Evolutionary conservation across 2,888 invertebrate species (phyloP).

Genomic region (Lochmaea capreae): DNA sequence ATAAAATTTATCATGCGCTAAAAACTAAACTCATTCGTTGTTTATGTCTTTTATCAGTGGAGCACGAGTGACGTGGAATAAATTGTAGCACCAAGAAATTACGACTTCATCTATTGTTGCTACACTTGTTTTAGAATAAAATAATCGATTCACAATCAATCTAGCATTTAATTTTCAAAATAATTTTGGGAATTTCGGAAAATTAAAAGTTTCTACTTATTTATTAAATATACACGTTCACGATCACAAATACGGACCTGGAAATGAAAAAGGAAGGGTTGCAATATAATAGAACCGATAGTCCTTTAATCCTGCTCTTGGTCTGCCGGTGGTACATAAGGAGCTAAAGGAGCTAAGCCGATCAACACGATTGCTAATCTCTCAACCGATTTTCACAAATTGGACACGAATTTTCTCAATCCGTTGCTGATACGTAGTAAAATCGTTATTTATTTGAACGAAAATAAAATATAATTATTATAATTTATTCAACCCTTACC

Average conservation of each 20-base stretch:
- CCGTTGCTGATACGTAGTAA: not conserved
- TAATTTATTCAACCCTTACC: too few species aligned
- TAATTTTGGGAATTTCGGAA: too few species aligned
- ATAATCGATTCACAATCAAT: too few species aligned
- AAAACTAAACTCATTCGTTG: too few species aligned
- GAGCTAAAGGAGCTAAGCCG: constrained; percentile 46
- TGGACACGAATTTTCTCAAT: constrained; percentile 47
- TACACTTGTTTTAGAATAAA: too few species aligned
- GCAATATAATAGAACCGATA: constrained; percentile 6
- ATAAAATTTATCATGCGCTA: too few species aligned
- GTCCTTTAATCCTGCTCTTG: constrained; percentile 48
- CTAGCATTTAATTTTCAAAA: too few species aligned
- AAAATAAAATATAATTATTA: not conserved
- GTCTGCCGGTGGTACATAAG: constrained; percentile 42
- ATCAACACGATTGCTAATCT: constrained; percentile 58
- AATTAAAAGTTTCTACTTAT: too few species aligned
- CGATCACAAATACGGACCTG: constrained; percentile 5
- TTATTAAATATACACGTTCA: not conserved
- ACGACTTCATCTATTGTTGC: too few species aligned
- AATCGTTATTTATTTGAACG: not conserved
- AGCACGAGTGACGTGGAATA: too few species aligned
- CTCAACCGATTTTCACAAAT: constrained; percentile 53
- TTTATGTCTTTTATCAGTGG: too few species aligned
- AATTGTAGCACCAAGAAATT: too few species aligned
- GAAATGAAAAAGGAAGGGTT: constrained; percentile 22